These are phyloP conservation scores for Ecliptopera silaceata DNA, from an alignment of 2,888 invertebrate species.

Conservation along the genomic window DNA sequence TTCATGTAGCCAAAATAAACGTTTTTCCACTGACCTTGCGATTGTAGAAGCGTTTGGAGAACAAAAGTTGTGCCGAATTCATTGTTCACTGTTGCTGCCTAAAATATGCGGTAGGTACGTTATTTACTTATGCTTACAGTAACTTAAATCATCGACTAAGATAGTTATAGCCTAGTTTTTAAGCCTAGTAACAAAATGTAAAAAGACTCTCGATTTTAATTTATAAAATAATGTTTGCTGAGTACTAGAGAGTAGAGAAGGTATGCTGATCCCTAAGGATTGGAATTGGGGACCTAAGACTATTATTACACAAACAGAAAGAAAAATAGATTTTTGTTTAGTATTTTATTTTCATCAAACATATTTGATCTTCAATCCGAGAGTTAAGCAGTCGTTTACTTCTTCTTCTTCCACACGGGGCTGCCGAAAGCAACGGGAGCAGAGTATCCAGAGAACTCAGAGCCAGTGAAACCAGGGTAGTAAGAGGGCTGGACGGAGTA, in stretches of 20 bases:
- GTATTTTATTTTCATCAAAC: conserved; percentile 9
- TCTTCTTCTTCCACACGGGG: conserved; percentile 29
- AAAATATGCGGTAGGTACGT: conserved; percentile 14
- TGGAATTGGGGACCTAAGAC: background rate
- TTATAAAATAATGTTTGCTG: too few species aligned
- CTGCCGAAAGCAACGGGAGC: conserved; percentile 13
- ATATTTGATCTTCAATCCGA: conserved; percentile 19
- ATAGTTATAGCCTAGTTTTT: conserved; percentile 5
- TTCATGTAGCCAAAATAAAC: conserved; percentile 25
- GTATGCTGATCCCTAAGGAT: too few species aligned
- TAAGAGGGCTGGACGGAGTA: background rate
- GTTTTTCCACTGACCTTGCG: conserved; percentile 40
- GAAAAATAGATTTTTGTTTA: background rate
- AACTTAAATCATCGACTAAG: background rate
- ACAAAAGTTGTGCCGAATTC: conserved; percentile 34
- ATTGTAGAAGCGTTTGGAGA: conserved; percentile 28
- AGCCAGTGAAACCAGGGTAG: background rate
- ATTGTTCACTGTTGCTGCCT: conserved; percentile 29
- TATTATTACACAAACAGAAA: background rate
- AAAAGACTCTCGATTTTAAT: too few species aligned
- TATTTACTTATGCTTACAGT: background rate
- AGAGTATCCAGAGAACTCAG: conserved; percentile 1
- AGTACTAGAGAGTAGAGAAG: too few species aligned
- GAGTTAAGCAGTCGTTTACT: conserved; percentile 16
- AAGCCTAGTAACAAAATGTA: too few species aligned